Percentiles rank a stretch among this genome's conserved stretches.
These are phyloP conservation scores for Pelusios castaneus DNA, from an alignment of 2,113 vertebrate species.

Conservation along the genomic window DNA sequence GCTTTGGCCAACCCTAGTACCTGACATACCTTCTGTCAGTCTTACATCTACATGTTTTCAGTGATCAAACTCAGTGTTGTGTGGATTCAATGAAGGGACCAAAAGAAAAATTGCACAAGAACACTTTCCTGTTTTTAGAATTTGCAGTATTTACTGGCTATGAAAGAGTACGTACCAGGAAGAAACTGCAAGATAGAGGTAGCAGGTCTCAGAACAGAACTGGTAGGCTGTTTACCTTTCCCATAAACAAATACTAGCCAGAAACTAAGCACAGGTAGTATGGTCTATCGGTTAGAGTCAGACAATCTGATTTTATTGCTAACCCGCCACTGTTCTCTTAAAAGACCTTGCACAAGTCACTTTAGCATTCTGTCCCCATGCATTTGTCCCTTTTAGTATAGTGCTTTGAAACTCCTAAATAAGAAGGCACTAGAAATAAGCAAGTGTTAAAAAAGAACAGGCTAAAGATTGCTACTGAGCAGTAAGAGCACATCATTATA, in stretches of 20 bases:
- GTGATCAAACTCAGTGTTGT: neutral
- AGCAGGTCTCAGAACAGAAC: neutral
- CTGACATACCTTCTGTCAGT: neutral
- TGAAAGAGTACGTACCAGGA: neutral
- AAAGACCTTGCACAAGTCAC: neutral
- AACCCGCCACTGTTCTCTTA: accelerated
- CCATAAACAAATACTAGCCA: neutral
- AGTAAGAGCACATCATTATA: neutral
- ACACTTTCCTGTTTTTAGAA: neutral
- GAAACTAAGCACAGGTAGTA: accelerated
- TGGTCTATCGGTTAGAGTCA: accelerated
- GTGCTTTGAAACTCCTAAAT: neutral
- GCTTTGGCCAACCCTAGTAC: neutral
- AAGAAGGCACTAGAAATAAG: neutral
- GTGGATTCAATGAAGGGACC: accelerated
- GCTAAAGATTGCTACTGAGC: neutral
- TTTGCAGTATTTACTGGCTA: neutral
- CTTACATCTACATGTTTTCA: neutral
- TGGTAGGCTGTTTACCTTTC: neutral
- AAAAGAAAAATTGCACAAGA: neutral
- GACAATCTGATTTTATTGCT: accelerated
- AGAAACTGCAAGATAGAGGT: neutral
- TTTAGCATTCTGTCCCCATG: accelerated
- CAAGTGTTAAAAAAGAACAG: neutral
- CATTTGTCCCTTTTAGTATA: neutral